A percentile compares a stretch with the other conserved stretches of the same genome.
These are phyloP conservation scores for Sinosuthora webbiana DNA, from an alignment of 2,113 vertebrate genomes.

Conservation along the genomic window DNA sequence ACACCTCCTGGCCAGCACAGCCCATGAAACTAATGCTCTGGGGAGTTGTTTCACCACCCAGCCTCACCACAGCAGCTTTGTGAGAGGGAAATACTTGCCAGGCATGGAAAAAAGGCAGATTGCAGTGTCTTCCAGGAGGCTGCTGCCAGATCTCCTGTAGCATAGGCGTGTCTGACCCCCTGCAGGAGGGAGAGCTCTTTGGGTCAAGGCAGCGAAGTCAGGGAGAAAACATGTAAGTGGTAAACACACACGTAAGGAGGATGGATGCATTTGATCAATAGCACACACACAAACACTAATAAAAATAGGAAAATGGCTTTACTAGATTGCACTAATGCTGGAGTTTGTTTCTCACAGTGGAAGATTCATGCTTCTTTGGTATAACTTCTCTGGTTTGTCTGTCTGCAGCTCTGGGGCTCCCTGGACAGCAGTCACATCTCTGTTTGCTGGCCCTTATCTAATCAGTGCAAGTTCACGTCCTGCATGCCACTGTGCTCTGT, in stretches of 20 bases:
- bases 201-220: background rate
- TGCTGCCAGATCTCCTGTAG: background rate
- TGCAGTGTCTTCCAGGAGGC: background rate
- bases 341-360: background rate
- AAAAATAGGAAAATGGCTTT: background rate
- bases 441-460: constrained; percentile 25
- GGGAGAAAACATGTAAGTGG: background rate
- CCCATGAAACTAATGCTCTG: background rate
- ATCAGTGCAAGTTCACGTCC: background rate
- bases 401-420: background rate
- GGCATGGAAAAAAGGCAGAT: background rate
- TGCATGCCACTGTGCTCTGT: background rate
- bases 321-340: background rate
- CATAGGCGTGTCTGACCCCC: background rate
- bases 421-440: background rate
- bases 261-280: background rate
- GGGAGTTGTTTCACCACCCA: background rate
- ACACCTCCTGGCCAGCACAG: background rate
- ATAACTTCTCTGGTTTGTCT: background rate
- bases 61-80: rapidly evolving
- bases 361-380: background rate
- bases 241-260: background rate
- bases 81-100: background rate
- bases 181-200: background rate
- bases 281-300: background rate